These are phyloP conservation scores for Amphipyra berbera DNA, from an alignment of 2,888 invertebrate species.

Conservation along the genomic window DNA sequence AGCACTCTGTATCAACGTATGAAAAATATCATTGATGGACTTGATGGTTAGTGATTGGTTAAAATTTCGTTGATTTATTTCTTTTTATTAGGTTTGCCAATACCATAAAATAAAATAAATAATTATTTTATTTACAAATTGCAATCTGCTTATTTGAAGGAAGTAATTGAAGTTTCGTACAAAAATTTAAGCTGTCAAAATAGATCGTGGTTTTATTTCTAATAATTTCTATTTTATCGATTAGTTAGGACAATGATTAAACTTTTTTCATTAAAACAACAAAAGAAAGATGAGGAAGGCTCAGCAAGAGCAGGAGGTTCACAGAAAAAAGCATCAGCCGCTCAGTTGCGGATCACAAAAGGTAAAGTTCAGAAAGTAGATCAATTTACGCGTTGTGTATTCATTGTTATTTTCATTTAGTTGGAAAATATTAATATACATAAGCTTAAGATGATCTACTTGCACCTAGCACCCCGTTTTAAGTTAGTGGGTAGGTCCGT, in stretches of 20 bases:
- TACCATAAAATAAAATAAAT: conserved; percentile 40
- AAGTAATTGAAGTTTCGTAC: conserved; percentile 57
- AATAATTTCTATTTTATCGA: conserved; percentile 82
- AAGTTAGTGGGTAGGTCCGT: neutral
- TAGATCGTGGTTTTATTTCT: conserved; percentile 82
- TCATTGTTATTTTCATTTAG: conserved; percentile 42
- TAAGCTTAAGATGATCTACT: neutral
- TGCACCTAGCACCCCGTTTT: neutral
- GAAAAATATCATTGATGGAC: conserved; percentile 8
- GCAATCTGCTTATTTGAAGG: conserved; percentile 34
- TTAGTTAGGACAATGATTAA: conserved; percentile 95
- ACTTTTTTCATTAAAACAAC: conserved; percentile 99
- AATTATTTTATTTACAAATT: conserved; percentile 50
- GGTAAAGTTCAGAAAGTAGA: conserved; percentile 88
- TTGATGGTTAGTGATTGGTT: no score
- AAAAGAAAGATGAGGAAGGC: conserved; percentile 98
- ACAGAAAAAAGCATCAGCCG: conserved; percentile 98
- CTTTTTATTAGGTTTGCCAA: conserved; percentile 46
- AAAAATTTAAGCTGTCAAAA: conserved; percentile 83
- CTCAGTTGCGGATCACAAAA: conserved; percentile 99
- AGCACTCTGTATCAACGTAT: conserved; percentile 5
- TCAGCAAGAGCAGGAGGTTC: conserved; percentile 90
- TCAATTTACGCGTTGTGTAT: conserved; percentile 46
- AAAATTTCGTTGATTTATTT: neutral
- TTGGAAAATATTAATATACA: neutral